A percentile compares a stretch with the other conserved stretches of the same genome.
phyloP scores from a whole-genome alignment of 2,113 vertebrate genomes.

The Passerina amoena region DNA sequence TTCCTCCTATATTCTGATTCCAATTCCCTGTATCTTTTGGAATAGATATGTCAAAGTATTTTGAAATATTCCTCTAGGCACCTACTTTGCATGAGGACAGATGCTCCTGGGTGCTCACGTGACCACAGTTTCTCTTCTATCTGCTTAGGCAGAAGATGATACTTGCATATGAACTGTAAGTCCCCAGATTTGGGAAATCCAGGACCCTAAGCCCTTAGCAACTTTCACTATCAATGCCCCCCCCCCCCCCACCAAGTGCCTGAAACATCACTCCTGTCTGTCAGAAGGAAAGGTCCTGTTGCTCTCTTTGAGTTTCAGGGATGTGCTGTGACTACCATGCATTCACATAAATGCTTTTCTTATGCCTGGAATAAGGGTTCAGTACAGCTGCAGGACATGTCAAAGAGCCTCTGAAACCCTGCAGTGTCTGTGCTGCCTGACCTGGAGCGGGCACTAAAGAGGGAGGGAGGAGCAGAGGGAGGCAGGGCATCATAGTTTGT shows the following conservation, averaged over 20 bases:
- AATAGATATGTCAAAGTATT: neutral
- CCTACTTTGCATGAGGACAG: neutral
- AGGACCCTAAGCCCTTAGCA: neutral
- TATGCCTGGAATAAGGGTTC: neutral
- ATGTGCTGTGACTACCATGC: neutral
- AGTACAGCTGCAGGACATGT: neutral
- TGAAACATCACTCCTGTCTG: neutral
- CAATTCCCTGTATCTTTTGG: neutral
- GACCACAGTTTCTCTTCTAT: neutral
- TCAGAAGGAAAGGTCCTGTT: neutral
- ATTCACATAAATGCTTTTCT: neutral
- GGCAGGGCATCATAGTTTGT: neutral
- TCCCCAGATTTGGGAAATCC: neutral
- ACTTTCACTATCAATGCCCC: neutral
- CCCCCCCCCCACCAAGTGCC: rapidly evolving
- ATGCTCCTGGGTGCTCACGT: neutral
- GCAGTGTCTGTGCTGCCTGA: neutral
- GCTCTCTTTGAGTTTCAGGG: neutral
- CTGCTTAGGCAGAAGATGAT: neutral
- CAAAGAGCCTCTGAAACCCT: neutral
- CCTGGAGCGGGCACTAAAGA: rapidly evolving
- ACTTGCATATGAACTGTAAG: neutral
- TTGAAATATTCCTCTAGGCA: neutral
- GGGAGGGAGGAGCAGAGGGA: neutral
- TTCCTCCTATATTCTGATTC: neutral